These are phyloP conservation scores for Eudyptes chrysolophus DNA, from an alignment of 2,113 vertebrate genomes.

Conservation along the genomic window DNA sequence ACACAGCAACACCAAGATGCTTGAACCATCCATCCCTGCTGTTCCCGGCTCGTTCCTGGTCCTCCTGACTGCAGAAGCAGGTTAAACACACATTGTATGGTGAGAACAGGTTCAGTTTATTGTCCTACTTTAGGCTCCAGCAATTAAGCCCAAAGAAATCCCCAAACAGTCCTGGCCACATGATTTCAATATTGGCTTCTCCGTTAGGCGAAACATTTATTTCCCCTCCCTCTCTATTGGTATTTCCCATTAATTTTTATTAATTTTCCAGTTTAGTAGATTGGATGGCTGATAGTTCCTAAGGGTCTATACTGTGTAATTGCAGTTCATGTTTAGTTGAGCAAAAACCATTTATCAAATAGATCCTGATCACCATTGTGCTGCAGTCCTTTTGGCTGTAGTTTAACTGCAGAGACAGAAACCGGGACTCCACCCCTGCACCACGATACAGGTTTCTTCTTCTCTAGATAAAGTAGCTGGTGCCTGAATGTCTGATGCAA, in stretches of 20 bases:
- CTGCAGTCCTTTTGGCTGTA: neutral
- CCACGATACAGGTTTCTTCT: neutral
- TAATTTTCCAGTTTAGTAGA: neutral
- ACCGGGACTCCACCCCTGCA: neutral
- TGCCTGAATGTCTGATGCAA: neutral
- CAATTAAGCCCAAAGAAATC: neutral
- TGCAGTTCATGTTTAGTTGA: neutral
- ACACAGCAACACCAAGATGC: rapidly evolving
- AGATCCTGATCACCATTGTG: neutral
- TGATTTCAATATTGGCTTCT: neutral
- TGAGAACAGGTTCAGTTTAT: neutral
- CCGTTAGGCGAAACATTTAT: neutral
- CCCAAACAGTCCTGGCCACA: neutral
- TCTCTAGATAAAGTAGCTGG: neutral
- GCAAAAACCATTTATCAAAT: neutral
- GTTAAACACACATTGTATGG: neutral
- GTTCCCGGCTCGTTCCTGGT: neutral
- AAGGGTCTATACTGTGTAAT: neutral
- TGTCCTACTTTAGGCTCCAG: neutral
- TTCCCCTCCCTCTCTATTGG: neutral
- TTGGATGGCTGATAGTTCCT: neutral
- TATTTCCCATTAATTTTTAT: neutral
- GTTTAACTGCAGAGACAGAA: neutral
- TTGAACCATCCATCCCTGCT: neutral
- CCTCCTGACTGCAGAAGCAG: neutral